Evolutionary conservation across 2,113 vertebrate genomes (phyloP).

Genomic region (Zapornia atra): DNA sequence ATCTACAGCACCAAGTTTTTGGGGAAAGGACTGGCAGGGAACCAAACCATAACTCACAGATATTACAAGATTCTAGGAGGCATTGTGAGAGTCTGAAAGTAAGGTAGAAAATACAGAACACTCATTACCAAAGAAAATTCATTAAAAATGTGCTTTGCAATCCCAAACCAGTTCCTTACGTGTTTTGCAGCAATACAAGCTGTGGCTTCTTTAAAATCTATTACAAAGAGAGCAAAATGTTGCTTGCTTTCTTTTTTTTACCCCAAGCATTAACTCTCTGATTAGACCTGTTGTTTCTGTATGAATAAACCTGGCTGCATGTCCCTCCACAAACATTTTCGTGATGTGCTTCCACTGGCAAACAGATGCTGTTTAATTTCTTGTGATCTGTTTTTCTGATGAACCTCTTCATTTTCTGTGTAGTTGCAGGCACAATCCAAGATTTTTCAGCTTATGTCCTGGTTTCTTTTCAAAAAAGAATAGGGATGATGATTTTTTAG

Average conservation of each 20-base stretch:
- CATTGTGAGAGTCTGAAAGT: not conserved
- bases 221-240: not conserved
- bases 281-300: not conserved
- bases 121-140: not conserved
- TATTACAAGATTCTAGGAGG: not conserved
- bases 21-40: not conserved
- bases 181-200: not conserved
- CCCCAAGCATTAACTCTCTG: not conserved
- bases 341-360: not conserved
- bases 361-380: not conserved
- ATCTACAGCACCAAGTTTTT: not conserved
- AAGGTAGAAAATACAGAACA: not conserved
- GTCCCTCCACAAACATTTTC: not conserved
- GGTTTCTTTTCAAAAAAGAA: not conserved
- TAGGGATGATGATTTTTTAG: not conserved
- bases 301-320: not conserved
- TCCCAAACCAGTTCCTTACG: not conserved
- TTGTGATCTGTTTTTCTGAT: not conserved
- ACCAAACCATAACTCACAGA: not conserved
- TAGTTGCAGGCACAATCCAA: not conserved
- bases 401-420: not conserved
- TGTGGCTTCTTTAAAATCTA: not conserved
- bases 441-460: not conserved
- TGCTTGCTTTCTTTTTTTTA: not conserved
- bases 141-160: not conserved